These are phyloP conservation scores for Drosophila hamatofila DNA, from an alignment of 2,888 invertebrate species.

Conservation along the genomic window DNA sequence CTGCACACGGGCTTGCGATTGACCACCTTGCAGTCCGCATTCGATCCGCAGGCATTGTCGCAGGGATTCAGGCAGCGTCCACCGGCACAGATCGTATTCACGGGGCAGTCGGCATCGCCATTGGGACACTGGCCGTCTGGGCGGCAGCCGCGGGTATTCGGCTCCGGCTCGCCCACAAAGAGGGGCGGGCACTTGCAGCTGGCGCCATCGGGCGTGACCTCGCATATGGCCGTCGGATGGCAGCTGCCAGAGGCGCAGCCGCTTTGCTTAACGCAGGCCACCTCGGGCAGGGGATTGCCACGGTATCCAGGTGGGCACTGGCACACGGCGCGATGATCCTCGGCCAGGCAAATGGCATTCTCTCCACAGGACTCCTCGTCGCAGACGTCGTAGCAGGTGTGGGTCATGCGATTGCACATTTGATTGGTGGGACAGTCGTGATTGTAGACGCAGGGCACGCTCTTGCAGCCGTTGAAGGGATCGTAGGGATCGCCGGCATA, in stretches of 20 bases:
- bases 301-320: constrained; percentile 94
- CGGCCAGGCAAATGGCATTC: constrained; percentile 94
- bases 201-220: constrained; percentile 89
- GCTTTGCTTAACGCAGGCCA: constrained; percentile 90
- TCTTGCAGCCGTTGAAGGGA: constrained; percentile 89
- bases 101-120: constrained; percentile 91
- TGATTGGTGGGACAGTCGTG: constrained; percentile 92
- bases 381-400: constrained; percentile 93
- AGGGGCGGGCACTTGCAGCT: constrained; percentile 92
- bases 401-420: constrained; percentile 92
- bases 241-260: constrained; percentile 92
- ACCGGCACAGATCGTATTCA: constrained; percentile 89
- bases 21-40: constrained; percentile 92
- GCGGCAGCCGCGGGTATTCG: constrained; percentile 90
- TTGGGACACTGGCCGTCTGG: constrained; percentile 91
- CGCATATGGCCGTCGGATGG: constrained; percentile 92
- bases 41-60: constrained; percentile 92
- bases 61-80: constrained; percentile 93
- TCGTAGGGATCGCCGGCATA: constrained; percentile 95
- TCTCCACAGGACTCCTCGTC: constrained; percentile 93
- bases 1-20: constrained; percentile 92
- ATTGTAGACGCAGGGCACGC: constrained; percentile 94
- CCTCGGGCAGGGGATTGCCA: constrained; percentile 93
- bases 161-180: constrained; percentile 89
- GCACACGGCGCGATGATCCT: constrained; percentile 92